Evolutionary conservation across 2,113 vertebrate species (phyloP), one percentile per base, ranked within the genome.

Genomic region (Holacanthus passer): DNA sequence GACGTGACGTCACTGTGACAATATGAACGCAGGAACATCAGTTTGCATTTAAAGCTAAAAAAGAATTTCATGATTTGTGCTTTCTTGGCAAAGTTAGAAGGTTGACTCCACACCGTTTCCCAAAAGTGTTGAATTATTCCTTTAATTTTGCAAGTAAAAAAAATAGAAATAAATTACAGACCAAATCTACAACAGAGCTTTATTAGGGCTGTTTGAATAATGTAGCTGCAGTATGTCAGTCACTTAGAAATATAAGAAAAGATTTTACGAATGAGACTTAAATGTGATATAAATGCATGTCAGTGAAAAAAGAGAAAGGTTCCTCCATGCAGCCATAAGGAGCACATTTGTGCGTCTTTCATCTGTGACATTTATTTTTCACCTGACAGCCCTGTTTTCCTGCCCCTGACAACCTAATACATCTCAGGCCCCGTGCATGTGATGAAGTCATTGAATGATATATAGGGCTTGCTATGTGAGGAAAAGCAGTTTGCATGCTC

Each of bases 391-490:
- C 70, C 43, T 16, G 50, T 78, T 89, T 86, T 84, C 85, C 87
- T 72, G 63, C 77, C 62, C 53, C 82, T 78, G 88, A 89, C 84
- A 88, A 32, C 53, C 78, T 59, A 24, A 88, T 90, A 71, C 66
- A 75, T 90, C 88, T 90, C 29, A 55, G 77, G 9, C 72, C 17
- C 4, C 9, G 9, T 71, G 53, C 31, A 77, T 64, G 79, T 70
- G 89, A 88, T 91, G 87, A 90, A 87, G 83, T 92, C 92, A 87
- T 69, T 3, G 12, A 39, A 14, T 88, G 88, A 92, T 86, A 48
- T 88, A 89, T 90, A 35, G 58, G n/a, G 79, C 68, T 48, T 9
- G 50, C 78, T 48, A 52, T 17, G 83, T 73, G 79, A 82, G 83
- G 73, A 64, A 85, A 89, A 91, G 80, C 87, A 82, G 90, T 81